Evolutionary conservation across 2,113 vertebrate genomes (phyloP).

Genomic region (Rhadina sibilatrix): DNA sequence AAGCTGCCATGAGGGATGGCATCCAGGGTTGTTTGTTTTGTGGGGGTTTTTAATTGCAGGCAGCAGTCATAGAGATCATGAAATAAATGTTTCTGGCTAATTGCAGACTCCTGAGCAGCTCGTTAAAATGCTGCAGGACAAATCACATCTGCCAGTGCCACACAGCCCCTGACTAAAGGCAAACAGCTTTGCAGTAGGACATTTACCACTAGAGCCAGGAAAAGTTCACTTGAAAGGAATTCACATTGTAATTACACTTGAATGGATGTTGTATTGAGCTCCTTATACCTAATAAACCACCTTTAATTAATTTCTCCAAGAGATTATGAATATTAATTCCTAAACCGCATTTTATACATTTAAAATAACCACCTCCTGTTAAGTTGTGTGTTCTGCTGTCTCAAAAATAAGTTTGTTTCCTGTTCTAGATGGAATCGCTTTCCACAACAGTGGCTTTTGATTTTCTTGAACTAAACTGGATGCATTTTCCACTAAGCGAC

Average conservation of each 20-base stretch:
- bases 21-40: not conserved
- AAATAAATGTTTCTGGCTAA: not conserved
- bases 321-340: not conserved
- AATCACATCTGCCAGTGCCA: not conserved
- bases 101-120: not conserved
- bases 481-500: not conserved
- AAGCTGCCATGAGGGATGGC: not conserved
- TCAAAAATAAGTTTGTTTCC: not conserved
- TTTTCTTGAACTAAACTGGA: not conserved
- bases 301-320: not conserved
- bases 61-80: not conserved
- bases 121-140: not conserved
- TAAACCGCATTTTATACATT: not conserved
- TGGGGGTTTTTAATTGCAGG: not conserved
- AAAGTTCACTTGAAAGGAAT: constrained; percentile 1
- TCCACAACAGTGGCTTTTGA: not conserved
- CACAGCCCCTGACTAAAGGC: not conserved
- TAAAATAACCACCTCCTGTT: not conserved
- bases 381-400: not conserved
- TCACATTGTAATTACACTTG: not conserved
- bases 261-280: not conserved
- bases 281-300: not conserved
- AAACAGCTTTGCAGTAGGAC: not conserved
- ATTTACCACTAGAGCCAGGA: not conserved
- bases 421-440: not conserved